Conservation (phyloP, 2,888 invertebrate species). For the Euzetes globulus region DNA sequence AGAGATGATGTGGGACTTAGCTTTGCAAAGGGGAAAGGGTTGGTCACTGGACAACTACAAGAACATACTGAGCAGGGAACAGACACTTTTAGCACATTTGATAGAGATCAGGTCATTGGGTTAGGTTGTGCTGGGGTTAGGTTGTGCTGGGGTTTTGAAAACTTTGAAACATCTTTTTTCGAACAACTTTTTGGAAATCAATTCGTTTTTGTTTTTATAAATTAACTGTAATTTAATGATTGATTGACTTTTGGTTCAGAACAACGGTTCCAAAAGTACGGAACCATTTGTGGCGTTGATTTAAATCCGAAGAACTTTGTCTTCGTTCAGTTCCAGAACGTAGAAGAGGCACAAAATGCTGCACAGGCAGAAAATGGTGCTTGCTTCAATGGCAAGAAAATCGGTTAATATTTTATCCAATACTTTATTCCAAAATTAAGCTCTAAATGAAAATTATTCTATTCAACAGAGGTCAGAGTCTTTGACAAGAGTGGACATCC, state of each 20-base stretch:
- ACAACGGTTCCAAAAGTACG: conserved; percentile 11
- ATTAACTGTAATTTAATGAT: background rate
- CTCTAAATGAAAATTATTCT: background rate
- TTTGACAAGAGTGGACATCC: conserved; percentile 10
- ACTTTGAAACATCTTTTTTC: too few species aligned
- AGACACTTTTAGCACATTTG: too few species aligned
- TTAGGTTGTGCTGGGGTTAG: too few species aligned
- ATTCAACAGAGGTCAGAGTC: conserved; percentile 2
- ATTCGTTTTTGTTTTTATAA: background rate
- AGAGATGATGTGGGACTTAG: too few species aligned
- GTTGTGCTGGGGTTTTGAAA: too few species aligned
- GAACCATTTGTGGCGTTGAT: conserved; percentile 14
- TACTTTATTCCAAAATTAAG: background rate
- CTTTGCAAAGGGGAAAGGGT: too few species aligned
- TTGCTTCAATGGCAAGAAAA: background rate
- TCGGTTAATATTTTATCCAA: background rate
- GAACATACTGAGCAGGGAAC: too few species aligned
- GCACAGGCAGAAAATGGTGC: background rate
- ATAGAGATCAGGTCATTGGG: too few species aligned
- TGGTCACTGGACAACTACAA: too few species aligned
- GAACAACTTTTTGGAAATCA: too few species aligned
- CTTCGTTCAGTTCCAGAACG: conserved; percentile 17
- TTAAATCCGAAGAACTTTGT: conserved; percentile 17
- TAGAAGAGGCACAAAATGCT: conserved; percentile 26
- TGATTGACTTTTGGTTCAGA: background rate